Conservation (phyloP, 2,888 invertebrate species). For the Brachyopa scutellaris region DNA sequence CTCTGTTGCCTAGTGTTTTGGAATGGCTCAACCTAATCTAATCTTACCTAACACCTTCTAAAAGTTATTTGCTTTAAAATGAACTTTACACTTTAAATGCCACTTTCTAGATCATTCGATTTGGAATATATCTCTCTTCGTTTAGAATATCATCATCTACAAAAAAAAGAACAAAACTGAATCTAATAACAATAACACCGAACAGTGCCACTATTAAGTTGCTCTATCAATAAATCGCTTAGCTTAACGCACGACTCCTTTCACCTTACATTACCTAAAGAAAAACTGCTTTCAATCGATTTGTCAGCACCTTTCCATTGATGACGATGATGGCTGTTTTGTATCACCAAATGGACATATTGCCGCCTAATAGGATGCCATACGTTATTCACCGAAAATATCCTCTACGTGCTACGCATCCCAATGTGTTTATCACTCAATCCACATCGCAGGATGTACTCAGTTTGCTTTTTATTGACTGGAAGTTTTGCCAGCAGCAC, state of each 20-base stretch:
- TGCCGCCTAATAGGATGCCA: constrained; percentile 48
- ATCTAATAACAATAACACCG: constrained; percentile 38
- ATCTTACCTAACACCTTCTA: too few species aligned
- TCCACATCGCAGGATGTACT: constrained; percentile 18
- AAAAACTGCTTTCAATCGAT: constrained; percentile 55
- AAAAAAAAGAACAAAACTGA: background rate
- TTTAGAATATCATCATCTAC: background rate
- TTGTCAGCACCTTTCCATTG: constrained; percentile 56
- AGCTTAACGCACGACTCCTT: constrained; percentile 36
- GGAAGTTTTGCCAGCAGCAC: constrained; percentile 18
- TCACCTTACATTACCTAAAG: background rate
- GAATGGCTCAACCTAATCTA: too few species aligned
- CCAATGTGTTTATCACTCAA: constrained; percentile 50
- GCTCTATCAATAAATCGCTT: constrained; percentile 49
- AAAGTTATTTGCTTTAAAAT: too few species aligned
- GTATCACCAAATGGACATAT: constrained; percentile 55
- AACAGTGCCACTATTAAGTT: constrained; percentile 14
- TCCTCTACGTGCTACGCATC: constrained; percentile 58
- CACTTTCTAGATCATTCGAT: too few species aligned
- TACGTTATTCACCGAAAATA: constrained; percentile 45
- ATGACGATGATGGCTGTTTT: constrained; percentile 38
- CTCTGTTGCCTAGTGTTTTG: too few species aligned
- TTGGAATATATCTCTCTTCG: too few species aligned
- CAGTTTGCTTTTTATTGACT: constrained; percentile 43
- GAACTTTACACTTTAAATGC: too few species aligned